Evolutionary conservation across 1,140 invertebrate genomes (phyloP).

Genomic region (Temnothorax nylanderi): DNA sequence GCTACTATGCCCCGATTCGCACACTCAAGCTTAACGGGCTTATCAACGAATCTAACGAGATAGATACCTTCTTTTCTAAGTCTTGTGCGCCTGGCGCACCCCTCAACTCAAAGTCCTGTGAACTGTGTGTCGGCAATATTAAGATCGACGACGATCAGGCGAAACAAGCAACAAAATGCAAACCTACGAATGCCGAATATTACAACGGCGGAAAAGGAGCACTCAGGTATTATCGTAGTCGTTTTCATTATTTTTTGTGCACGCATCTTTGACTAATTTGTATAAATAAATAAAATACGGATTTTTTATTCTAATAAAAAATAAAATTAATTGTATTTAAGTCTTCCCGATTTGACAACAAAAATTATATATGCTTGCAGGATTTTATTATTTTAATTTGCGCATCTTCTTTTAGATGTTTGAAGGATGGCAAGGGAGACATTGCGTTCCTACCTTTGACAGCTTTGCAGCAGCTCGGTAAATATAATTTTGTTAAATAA

Average conservation of each 20-base stretch:
- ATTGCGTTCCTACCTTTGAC: conserved; percentile 87
- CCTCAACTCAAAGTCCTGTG: conserved; percentile 80
- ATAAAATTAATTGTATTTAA: not conserved
- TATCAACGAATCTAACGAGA: conserved; percentile 82
- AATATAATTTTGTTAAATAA: conserved; percentile 19
- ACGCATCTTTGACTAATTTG: not conserved
- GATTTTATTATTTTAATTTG: not conserved
- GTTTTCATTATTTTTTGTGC: not conserved
- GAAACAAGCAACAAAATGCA: conserved; percentile 80
- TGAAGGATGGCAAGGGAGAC: conserved; percentile 88
- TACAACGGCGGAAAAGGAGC: conserved; percentile 86
- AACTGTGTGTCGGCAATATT: conserved; percentile 82
- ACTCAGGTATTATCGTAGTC: conserved; percentile 84
- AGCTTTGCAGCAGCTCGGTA: conserved; percentile 71
- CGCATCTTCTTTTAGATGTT: conserved; percentile 85
- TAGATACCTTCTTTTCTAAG: conserved; percentile 85
- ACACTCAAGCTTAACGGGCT: conserved; percentile 83
- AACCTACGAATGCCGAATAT: conserved; percentile 79
- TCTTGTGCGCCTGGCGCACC: conserved; percentile 84
- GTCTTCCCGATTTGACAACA: not conserved
- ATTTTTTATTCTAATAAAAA: not conserved
- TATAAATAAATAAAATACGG: not conserved
- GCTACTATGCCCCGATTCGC: conserved; percentile 86
- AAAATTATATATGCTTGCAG: not conserved
- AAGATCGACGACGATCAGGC: conserved; percentile 77